Conservation (phyloP, 2,888 invertebrate species). For the Criorhina ranunculi region DNA sequence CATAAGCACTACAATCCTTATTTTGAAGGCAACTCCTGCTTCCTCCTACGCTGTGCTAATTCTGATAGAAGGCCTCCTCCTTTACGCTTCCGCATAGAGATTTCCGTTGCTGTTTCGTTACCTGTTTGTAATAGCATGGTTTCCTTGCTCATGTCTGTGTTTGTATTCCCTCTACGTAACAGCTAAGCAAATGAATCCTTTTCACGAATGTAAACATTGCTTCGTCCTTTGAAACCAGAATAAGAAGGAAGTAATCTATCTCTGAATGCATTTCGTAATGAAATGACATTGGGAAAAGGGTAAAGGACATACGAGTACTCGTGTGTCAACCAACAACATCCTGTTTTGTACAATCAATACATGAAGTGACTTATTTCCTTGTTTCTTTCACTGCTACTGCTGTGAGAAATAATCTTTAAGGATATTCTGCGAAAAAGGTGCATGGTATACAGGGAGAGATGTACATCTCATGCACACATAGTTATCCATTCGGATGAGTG, state of each 20-base stretch:
- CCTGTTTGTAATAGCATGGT: no score
- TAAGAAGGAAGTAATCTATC: constrained; percentile 5
- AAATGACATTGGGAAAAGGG: constrained; percentile 9
- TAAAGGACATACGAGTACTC: not conserved
- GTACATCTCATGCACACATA: not conserved
- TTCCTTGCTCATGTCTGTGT: no score
- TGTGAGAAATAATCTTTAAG: not conserved
- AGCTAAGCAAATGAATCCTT: no score
- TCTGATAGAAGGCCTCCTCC: no score
- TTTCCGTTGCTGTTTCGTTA: no score
- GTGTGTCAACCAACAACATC: not conserved
- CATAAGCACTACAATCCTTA: no score
- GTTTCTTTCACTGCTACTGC: not conserved
- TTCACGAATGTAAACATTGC: no score
- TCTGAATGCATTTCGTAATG: not conserved
- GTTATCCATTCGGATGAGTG: not conserved
- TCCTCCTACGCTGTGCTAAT: no score
- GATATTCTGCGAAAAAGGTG: not conserved
- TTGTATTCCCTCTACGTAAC: no score
- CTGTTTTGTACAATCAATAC: constrained; percentile 11
- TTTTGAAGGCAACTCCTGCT: no score
- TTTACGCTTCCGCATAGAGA: no score
- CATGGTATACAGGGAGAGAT: no score
- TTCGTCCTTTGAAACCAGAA: not conserved
- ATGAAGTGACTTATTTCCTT: constrained; percentile 4